Percentiles rank a stretch among this genome's conserved stretches.
Evolutionary conservation across 2,888 invertebrate species (phyloP).

Genomic region (Herminia tarsipennalis): DNA sequence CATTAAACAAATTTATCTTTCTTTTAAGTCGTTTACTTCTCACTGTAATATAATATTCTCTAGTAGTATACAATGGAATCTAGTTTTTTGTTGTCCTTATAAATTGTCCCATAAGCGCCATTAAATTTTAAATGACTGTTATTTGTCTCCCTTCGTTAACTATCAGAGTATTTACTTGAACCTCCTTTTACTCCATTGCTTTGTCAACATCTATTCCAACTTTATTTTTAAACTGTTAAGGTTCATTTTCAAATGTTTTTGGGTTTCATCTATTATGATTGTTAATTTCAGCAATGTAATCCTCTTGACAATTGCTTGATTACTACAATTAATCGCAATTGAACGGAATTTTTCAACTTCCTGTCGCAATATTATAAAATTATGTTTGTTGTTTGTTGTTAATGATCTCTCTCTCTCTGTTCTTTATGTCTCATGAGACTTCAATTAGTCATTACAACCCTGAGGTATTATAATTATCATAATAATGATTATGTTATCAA

Average conservation of each 20-base stretch:
- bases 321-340: constrained; percentile 84
- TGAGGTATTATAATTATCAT: too few species aligned
- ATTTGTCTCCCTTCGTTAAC: constrained; percentile 65
- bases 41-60: constrained; percentile 17
- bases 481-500: too few species aligned
- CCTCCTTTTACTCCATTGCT: constrained; percentile 42
- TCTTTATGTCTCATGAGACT: not conserved
- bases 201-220: constrained; percentile 38
- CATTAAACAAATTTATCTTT: too few species aligned
- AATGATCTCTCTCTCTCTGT: not conserved
- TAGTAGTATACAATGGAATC: constrained; percentile 23
- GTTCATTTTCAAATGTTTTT: constrained; percentile 38
- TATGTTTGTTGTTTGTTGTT: constrained; percentile 10
- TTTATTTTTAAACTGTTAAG: constrained; percentile 41
- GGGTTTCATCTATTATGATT: constrained; percentile 60
- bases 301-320: constrained; percentile 79
- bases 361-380: constrained; percentile 50
- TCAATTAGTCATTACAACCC: too few species aligned
- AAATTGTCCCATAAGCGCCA: constrained; percentile 59
- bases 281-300: constrained; percentile 78
- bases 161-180: constrained; percentile 62
- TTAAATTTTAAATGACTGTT: constrained; percentile 63
- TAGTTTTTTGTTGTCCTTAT: constrained; percentile 38
- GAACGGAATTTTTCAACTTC: constrained; percentile 76
- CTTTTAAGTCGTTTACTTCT: too few species aligned